Percentiles rank a stretch among this genome's conserved stretches.
These are phyloP conservation scores for Volucella inanis DNA, from an alignment of 2,888 invertebrate species.

Conservation along the genomic window DNA sequence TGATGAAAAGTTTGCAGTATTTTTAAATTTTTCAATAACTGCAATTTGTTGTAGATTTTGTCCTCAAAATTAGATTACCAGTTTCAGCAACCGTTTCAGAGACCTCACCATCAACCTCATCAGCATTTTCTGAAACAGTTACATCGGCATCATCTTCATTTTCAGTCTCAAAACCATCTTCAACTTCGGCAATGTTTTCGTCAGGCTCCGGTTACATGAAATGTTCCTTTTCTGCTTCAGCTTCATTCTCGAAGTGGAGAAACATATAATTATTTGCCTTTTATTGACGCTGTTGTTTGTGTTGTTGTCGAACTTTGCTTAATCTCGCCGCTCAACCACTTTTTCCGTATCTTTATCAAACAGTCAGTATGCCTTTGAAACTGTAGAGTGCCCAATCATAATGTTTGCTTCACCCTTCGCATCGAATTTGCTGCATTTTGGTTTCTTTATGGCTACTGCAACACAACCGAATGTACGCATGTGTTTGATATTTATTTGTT, in stretches of 20 bases:
- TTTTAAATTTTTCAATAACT: constrained; percentile 20
- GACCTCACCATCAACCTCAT: background rate
- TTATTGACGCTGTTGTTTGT: background rate
- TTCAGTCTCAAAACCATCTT: constrained; percentile 16
- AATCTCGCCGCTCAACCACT: no score
- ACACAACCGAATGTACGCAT: constrained; percentile 61
- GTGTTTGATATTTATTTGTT: constrained; percentile 60
- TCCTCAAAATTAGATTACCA: constrained; percentile 14
- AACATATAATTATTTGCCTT: background rate
- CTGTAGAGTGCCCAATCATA: no score
- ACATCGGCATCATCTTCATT: constrained; percentile 10
- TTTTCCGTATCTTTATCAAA: no score
- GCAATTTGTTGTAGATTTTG: constrained; percentile 30
- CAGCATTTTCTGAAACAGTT: background rate
- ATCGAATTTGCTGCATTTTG: no score
- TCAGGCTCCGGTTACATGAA: constrained; percentile 1
- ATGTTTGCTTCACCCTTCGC: no score
- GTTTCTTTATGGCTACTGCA: constrained; percentile 62
- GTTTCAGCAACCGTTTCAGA: background rate
- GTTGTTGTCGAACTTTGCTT: constrained; percentile 22
- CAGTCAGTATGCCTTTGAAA: no score
- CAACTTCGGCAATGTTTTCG: constrained; percentile 8
- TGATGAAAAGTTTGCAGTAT: constrained; percentile 37
- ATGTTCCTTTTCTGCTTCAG: background rate
- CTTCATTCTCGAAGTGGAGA: constrained; percentile 1